These are phyloP conservation scores for Bombyx mandarina DNA, from an alignment of 1,140 invertebrate species.

Conservation along the genomic window DNA sequence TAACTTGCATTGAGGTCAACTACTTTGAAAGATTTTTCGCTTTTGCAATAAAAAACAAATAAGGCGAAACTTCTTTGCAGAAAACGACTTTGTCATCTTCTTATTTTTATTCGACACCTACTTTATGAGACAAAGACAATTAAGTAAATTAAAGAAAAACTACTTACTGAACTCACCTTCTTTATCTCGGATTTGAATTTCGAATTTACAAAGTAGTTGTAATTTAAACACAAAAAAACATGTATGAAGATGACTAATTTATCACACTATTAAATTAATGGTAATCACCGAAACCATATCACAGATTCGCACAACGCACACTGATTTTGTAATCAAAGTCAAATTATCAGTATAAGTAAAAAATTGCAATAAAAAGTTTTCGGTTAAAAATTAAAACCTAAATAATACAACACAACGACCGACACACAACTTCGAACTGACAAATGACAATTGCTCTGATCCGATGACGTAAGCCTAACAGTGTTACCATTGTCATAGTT, in stretches of 20 bases:
- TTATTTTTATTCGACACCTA: background rate
- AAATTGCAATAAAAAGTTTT: conserved; percentile 13
- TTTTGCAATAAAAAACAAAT: conserved; percentile 17
- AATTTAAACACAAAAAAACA: conserved; percentile 4
- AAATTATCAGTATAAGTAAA: conserved; percentile 10
- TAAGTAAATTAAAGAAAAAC: background rate
- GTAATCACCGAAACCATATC: conserved; percentile 10
- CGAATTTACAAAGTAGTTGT: conserved; percentile 12
- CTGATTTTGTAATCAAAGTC: conserved; percentile 1
- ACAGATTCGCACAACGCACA: conserved; percentile 14
- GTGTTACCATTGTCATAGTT: conserved; percentile 10
- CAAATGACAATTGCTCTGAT: background rate
- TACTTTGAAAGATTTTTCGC: conserved; percentile 9
- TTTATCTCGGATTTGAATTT: conserved; percentile 2
- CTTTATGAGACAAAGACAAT: background rate
- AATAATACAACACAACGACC: conserved; percentile 31
- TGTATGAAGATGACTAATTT: conserved; percentile 14
- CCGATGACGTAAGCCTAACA: conserved; percentile 18
- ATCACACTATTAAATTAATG: conserved; percentile 9
- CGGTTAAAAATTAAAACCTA: conserved; percentile 23
- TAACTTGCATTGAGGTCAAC: conserved; percentile 15
- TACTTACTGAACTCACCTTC: conserved; percentile 2
- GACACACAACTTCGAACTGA: conserved; percentile 27
- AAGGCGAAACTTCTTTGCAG: conserved; percentile 12
- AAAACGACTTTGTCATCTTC: background rate